phyloP scores from a whole-genome alignment of 2,888 invertebrate genomes.

The Mycalesis mineus region DNA sequence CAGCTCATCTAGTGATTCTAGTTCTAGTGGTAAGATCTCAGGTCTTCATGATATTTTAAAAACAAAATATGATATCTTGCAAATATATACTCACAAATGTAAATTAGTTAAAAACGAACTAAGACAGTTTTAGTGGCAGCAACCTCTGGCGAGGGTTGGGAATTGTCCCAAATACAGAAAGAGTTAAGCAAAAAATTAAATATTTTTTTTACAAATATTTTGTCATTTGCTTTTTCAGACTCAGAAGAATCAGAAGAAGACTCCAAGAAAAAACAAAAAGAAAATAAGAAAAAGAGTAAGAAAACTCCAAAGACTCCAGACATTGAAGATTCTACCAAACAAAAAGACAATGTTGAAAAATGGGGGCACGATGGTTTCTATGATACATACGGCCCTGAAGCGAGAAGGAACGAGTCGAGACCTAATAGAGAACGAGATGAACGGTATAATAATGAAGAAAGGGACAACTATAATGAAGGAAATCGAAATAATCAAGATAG shows the following conservation, averaged over 20 bases:
- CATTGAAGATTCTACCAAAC: slow-evolving; percentile 27
- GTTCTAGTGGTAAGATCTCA: slow-evolving; percentile 53
- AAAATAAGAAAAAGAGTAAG: slow-evolving; percentile 47
- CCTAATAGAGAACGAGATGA: slow-evolving; percentile 43
- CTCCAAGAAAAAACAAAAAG: slow-evolving; percentile 44
- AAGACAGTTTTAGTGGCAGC: no score
- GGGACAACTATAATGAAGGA: slow-evolving; percentile 23
- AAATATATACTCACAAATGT: no score
- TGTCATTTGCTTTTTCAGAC: slow-evolving; percentile 37
- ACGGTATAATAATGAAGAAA: slow-evolving; percentile 27
- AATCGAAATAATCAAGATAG: slow-evolving; percentile 24
- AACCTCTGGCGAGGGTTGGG: no score
- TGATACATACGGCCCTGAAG: slow-evolving; percentile 64
- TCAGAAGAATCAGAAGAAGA: slow-evolving; percentile 46
- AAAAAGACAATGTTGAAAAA: slow-evolving; percentile 42
- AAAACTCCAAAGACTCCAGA: slow-evolving; percentile 39
- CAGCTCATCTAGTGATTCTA: slow-evolving; percentile 57
- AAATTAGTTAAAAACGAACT: no score
- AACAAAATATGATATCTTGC: no score
- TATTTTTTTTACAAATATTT: no score
- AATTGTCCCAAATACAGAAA: no score
- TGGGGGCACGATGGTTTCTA: slow-evolving; percentile 73
- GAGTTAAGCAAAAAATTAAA: no score
- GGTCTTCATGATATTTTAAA: no score
- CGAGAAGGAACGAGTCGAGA: slow-evolving; percentile 44